These are phyloP conservation scores for Protobothrops mucrosquamatus DNA, from an alignment of 2,113 vertebrate genomes.

Conservation along the genomic window DNA sequence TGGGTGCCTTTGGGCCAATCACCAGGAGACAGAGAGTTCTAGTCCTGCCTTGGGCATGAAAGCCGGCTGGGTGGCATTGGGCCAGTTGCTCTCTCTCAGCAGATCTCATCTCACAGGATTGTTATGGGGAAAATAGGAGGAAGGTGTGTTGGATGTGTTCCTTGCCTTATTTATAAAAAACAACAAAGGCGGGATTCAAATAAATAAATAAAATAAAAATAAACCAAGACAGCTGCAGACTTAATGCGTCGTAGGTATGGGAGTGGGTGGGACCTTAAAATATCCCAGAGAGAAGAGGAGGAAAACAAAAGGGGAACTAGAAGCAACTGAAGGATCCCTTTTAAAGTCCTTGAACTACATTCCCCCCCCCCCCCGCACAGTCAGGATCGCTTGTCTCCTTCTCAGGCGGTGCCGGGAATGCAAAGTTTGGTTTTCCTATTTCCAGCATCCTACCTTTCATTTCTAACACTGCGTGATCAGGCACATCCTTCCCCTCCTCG, in stretches of 20 bases:
- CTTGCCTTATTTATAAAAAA: background rate
- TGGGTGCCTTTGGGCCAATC: too few species aligned
- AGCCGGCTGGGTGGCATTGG: too few species aligned
- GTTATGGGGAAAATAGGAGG: background rate
- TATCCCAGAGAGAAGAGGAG: background rate
- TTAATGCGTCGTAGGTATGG: background rate
- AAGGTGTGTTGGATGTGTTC: background rate
- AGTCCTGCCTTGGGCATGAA: too few species aligned
- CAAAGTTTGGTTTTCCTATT: background rate
- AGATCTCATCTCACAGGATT: background rate
- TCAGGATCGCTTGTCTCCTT: background rate
- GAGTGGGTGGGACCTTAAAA: background rate
- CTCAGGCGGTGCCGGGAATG: too few species aligned
- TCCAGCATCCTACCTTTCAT: constrained; percentile 89
- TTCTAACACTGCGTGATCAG: constrained; percentile 93
- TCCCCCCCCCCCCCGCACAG: too few species aligned
- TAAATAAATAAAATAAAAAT: too few species aligned
- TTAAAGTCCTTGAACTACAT: background rate
- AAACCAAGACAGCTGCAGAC: background rate
- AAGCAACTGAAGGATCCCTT: constrained; percentile 41
- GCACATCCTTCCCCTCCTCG: constrained; percentile 95
- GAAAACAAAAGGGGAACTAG: background rate
- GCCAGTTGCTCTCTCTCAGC: too few species aligned
- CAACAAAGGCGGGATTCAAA: background rate
- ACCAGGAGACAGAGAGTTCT: too few species aligned